A percentile compares a stretch with the other conserved stretches of the same genome.
phyloP scores from a whole-genome alignment of 2,113 vertebrate genomes.

The Arenaria interpres region DNA sequence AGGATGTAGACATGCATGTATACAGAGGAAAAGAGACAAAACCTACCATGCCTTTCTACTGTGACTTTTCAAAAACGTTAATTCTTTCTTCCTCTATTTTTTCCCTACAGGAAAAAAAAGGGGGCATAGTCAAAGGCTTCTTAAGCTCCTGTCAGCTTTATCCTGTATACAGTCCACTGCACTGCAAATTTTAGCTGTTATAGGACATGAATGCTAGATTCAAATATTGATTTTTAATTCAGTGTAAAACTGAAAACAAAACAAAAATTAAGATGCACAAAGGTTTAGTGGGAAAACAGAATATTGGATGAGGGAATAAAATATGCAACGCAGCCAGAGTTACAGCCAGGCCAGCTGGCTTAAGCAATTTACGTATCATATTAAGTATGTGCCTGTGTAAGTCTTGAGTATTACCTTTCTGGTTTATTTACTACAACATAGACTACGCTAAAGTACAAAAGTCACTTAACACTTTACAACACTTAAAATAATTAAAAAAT shows the following conservation, averaged over 20 bases:
- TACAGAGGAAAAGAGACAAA: not conserved
- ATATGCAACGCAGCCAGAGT: not conserved
- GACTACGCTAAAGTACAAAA: not conserved
- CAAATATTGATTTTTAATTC: not conserved
- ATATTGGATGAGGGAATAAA: not conserved
- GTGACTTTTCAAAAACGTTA: not conserved
- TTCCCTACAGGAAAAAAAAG: not conserved
- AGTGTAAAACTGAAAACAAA: not conserved
- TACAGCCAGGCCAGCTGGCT: not conserved
- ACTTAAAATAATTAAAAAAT: not conserved
- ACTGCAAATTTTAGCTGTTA: not conserved
- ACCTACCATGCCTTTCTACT: not conserved
- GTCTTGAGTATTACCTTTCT: not conserved
- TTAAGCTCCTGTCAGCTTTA: not conserved
- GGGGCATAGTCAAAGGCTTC: not conserved
- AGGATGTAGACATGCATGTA: not conserved
- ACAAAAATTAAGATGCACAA: not conserved
- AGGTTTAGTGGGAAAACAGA: not conserved
- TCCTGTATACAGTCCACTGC: not conserved
- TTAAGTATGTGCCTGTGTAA: not conserved
- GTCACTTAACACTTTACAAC: not conserved
- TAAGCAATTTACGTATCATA: not conserved
- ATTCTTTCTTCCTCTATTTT: not conserved
- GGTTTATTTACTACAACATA: not conserved
- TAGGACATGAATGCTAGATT: not conserved